phyloP scores from a whole-genome alignment of 2,888 invertebrate species.

The Cybosia mesomella region DNA sequence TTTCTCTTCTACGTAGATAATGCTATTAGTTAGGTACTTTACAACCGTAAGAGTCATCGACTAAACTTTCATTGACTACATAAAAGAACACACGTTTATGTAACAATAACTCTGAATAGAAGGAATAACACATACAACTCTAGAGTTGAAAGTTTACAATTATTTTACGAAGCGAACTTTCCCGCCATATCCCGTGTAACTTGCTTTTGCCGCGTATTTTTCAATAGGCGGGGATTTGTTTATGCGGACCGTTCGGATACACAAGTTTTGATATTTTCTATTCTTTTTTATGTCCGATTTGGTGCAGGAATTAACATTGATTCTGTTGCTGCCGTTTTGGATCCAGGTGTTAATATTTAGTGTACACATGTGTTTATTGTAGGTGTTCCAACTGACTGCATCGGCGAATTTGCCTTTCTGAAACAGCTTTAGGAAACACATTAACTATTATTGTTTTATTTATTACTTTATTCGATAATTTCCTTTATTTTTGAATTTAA shows the following conservation, averaged over 20 bases:
- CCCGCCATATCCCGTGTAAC: constrained; percentile 61
- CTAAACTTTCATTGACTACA: too few species aligned
- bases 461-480: too few species aligned
- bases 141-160: constrained; percentile 50
- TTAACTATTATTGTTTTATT: too few species aligned
- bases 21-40: too few species aligned
- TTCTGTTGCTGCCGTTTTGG: constrained; percentile 55
- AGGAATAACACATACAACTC: not conserved
- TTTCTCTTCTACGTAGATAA: too few species aligned
- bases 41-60: too few species aligned
- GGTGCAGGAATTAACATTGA: constrained; percentile 58
- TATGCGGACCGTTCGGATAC: constrained; percentile 49
- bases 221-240: constrained; percentile 50
- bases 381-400: constrained; percentile 32
- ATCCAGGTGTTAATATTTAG: constrained; percentile 55
- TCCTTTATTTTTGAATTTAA: not conserved
- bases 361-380: constrained; percentile 37
- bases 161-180: constrained; percentile 61
- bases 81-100: too few species aligned
- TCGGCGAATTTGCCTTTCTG: not conserved
- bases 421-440: not conserved
- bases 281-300: constrained; percentile 45
- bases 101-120: too few species aligned
- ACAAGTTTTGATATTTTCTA: constrained; percentile 52
- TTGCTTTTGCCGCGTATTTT: constrained; percentile 45